Evolutionary conservation across 2,797 vertebrate genomes (phyloP).

Genomic region (Syncerus caffer): DNA sequence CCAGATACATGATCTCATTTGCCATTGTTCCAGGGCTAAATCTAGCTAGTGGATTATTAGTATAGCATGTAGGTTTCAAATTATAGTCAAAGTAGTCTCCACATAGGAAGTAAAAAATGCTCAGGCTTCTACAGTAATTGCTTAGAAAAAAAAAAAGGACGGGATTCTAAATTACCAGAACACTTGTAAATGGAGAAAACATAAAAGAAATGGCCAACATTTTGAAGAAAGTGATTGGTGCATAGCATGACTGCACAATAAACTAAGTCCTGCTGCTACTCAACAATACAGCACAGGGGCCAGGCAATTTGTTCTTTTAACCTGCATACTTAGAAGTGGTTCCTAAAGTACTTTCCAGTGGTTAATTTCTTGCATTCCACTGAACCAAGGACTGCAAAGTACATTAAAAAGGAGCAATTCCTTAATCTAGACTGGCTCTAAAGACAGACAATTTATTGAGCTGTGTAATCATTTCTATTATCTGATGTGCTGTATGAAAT

Average conservation of each 20-base stretch:
- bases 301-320: constrained; percentile 55
- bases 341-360: constrained; percentile 54
- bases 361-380: constrained; percentile 71
- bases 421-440: constrained; percentile 64
- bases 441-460: constrained; percentile 70
- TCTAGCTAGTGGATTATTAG: constrained; percentile 63
- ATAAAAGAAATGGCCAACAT: constrained; percentile 69
- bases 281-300: constrained; percentile 31
- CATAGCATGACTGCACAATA: constrained; percentile 45
- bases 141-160: constrained; percentile 61
- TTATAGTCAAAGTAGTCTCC: constrained; percentile 62
- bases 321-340: constrained; percentile 44
- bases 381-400: constrained; percentile 69
- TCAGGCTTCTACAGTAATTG: constrained; percentile 65
- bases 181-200: constrained; percentile 67
- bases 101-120: constrained; percentile 69
- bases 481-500: constrained; percentile 30
- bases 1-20: constrained; percentile 76
- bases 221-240: constrained; percentile 60
- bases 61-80: constrained; percentile 64
- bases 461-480: constrained; percentile 69
- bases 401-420: constrained; percentile 52
- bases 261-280: constrained; percentile 60
- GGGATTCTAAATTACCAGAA: constrained; percentile 61
- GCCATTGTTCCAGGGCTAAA: constrained; percentile 68